phyloP scores from a whole-genome alignment of 2,888 invertebrate genomes.

The Cistogaster globosa region DNA sequence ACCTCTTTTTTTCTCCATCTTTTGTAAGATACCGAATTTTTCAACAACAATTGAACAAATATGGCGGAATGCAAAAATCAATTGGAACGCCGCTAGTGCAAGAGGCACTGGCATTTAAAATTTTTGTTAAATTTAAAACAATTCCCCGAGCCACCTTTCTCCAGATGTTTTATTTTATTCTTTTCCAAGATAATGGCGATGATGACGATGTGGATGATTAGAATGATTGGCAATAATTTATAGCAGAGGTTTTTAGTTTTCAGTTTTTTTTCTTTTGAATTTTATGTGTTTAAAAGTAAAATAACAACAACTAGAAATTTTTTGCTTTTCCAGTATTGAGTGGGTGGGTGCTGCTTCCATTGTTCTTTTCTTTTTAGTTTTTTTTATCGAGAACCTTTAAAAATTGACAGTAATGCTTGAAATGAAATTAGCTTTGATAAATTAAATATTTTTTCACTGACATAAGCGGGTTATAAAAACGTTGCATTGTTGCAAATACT shows the following conservation, averaged over 20 bases:
- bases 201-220: slow-evolving; percentile 8
- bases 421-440: background rate
- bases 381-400: slow-evolving; percentile 2
- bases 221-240: slow-evolving; percentile 18
- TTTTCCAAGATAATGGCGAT: background rate
- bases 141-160: background rate
- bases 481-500: slow-evolving; percentile 35
- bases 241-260: slow-evolving; percentile 29
- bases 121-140: slow-evolving; percentile 20
- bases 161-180: background rate
- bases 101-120: slow-evolving; percentile 41
- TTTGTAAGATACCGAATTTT: no score
- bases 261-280: background rate
- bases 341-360: slow-evolving; percentile 59
- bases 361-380: background rate
- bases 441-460: slow-evolving; percentile 7
- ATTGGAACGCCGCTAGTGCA: slow-evolving; percentile 37
- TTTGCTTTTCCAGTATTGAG: slow-evolving; percentile 46
- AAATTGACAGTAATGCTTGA: slow-evolving; percentile 34
- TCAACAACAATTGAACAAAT: no score
- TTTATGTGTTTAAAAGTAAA: background rate
- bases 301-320: slow-evolving; percentile 21
- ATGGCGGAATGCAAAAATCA: background rate
- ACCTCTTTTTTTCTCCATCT: no score
- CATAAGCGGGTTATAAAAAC: slow-evolving; percentile 50